phyloP scores from a whole-genome alignment of 2,797 vertebrate genomes.

The Molossus alvarezi region DNA sequence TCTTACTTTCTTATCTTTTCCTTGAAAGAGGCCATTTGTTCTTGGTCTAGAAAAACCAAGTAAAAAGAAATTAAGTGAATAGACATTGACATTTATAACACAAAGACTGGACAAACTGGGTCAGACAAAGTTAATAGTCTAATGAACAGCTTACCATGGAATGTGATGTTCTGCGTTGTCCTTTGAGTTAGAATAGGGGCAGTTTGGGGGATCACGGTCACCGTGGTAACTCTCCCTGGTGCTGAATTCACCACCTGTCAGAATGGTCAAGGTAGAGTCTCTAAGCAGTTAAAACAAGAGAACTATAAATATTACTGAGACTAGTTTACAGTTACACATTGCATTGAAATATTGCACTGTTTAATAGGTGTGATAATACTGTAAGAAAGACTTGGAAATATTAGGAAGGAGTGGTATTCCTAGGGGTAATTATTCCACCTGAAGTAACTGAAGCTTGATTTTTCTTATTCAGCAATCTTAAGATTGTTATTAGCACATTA shows the following conservation, averaged over 20 bases:
- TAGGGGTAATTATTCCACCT: conserved; percentile 51
- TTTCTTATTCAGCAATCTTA: conserved; percentile 57
- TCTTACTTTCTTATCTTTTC: conserved; percentile 33
- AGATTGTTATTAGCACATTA: conserved; percentile 67
- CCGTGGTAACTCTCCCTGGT: not conserved
- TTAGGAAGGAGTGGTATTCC: conserved; percentile 64
- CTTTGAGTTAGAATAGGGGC: not conserved
- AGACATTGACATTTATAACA: conserved; percentile 57
- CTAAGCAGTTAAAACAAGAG: conserved; percentile 39
- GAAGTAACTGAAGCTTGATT: not conserved
- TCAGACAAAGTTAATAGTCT: conserved; percentile 46
- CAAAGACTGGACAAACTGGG: conserved; percentile 34
- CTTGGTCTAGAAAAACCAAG: conserved; percentile 53
- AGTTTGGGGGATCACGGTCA: not conserved
- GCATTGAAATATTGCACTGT: conserved; percentile 38
- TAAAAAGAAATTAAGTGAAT: conserved; percentile 57
- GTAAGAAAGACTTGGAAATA: conserved; percentile 60
- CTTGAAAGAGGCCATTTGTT: conserved; percentile 69
- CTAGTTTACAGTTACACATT: conserved; percentile 57
- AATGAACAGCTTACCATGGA: not conserved
- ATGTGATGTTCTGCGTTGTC: not conserved
- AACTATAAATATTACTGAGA: conserved; percentile 49
- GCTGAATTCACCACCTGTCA: not conserved
- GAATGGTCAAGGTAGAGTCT: not conserved
- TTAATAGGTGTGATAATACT: conserved; percentile 73